Conservation (phyloP, 2,113 vertebrate species). For the Cairina moschata region DNA sequence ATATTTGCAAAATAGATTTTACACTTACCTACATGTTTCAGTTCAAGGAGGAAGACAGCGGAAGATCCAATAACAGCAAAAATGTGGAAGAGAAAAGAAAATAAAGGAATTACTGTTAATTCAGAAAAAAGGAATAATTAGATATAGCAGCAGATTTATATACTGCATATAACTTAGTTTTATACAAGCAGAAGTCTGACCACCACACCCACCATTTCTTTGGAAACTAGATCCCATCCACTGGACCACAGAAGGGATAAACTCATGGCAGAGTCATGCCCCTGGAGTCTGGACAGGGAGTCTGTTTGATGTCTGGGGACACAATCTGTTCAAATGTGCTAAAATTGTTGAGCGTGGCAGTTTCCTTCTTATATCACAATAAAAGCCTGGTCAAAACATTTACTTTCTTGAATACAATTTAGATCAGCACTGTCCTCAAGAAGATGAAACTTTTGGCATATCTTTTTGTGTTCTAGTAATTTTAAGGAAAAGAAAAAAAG, state of each 20-base stretch:
- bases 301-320: neutral
- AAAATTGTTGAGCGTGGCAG: neutral
- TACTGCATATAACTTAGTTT: neutral
- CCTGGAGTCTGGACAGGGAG: neutral
- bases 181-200: neutral
- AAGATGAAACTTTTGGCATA: neutral
- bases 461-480: neutral
- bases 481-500: neutral
- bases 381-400: neutral
- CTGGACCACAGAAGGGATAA: neutral
- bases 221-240: neutral
- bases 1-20: neutral
- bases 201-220: neutral
- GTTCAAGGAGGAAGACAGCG: neutral
- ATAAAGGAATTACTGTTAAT: neutral
- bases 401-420: neutral
- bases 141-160: neutral
- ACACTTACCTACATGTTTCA: conserved; percentile 38
- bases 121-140: neutral
- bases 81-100: conserved; percentile 30
- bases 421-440: neutral
- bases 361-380: neutral
- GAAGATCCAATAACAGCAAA: neutral
- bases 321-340: neutral
- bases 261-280: neutral